Evolutionary conservation across 1,140 invertebrate genomes (phyloP).

Genomic region (Drosophila prosaltans): DNA sequence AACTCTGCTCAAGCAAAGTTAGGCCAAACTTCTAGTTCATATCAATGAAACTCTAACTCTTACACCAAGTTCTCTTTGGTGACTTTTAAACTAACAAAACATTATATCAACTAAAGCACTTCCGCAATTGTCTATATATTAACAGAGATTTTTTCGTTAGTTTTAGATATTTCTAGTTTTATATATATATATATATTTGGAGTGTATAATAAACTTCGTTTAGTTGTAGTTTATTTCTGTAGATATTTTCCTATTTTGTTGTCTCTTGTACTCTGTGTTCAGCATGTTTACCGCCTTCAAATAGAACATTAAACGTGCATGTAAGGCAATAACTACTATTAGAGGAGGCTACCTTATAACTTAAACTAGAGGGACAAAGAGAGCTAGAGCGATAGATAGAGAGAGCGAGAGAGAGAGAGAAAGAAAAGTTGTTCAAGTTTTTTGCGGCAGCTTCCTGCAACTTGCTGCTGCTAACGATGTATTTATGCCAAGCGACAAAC

Average conservation of each 20-base stretch:
- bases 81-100: neutral
- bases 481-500: constrained; percentile 81
- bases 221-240: neutral
- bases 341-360: constrained; percentile 38
- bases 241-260: constrained; percentile 25
- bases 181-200: too few relatives aligned
- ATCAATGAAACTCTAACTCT: too few relatives aligned
- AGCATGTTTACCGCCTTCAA: constrained; percentile 63
- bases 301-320: constrained; percentile 78
- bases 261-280: constrained; percentile 33
- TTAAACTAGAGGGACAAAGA: constrained; percentile 21
- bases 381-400: constrained; percentile 26
- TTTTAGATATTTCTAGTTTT: constrained; percentile 1
- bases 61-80: too few relatives aligned
- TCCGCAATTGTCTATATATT: neutral
- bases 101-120: neutral
- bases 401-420: constrained; percentile 10
- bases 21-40: too few relatives aligned
- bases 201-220: constrained; percentile 35
- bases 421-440: constrained; percentile 50
- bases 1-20: too few relatives aligned
- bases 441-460: constrained; percentile 73
- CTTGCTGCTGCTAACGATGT: constrained; percentile 71
- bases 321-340: constrained; percentile 79
- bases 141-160: neutral